Conservation (phyloP, 2,113 vertebrate species). For the Gracilinanus agilis region DNA sequence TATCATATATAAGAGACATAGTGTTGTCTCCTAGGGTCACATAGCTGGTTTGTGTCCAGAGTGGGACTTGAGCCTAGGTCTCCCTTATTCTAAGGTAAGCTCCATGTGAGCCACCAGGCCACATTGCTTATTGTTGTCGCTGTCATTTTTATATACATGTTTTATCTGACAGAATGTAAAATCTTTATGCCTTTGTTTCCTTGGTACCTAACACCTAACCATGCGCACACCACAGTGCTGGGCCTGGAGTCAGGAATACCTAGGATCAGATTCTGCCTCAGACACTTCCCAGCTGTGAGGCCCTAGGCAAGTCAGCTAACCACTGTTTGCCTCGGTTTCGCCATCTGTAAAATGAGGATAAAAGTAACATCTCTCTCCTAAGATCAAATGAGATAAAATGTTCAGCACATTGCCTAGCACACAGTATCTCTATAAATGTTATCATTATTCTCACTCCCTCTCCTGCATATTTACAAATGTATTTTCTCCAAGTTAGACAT, state of each 20-base stretch:
- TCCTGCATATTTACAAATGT: neutral
- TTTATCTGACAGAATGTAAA: neutral
- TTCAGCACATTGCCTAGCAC: neutral
- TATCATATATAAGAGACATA: fast-evolving
- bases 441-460: neutral
- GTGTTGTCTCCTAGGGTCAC: neutral
- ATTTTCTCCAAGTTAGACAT: neutral
- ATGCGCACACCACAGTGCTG: neutral
- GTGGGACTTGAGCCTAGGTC: neutral
- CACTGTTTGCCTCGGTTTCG: neutral
- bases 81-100: neutral
- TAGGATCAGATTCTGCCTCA: neutral
- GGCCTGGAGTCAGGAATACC: neutral
- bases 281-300: neutral
- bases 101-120: neutral
- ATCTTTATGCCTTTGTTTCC: neutral
- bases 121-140: neutral
- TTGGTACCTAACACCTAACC: neutral
- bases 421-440: neutral
- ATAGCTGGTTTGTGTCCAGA: neutral
- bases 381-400: neutral
- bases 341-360: neutral
- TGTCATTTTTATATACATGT: neutral
- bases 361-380: neutral
- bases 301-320: neutral